Evolutionary conservation across 2,113 vertebrate genomes (phyloP), one percentile per base, ranked within the genome.

Genomic region (Crocuta crocuta): DNA sequence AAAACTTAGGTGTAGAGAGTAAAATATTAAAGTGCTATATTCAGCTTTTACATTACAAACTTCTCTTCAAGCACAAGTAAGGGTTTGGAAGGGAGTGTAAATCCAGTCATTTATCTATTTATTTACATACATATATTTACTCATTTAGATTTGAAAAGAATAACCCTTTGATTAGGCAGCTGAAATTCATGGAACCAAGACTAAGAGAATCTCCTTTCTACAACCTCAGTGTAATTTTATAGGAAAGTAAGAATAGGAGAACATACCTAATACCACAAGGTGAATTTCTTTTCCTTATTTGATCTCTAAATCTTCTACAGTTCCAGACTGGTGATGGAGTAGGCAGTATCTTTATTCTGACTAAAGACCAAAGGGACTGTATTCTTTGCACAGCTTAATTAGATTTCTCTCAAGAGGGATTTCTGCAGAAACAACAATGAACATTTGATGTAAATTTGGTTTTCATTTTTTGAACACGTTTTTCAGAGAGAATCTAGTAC

Each of bases 361-460:
- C 35, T 45, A 61, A 19, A 95, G 35, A 80, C 95, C 53, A 15
- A 5, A 84, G 92, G 97, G 95, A 95, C 78, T 94, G 28, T 2
- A 89, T 39, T 26, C 15, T 68, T 6, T 8, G 5, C 1, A 8
- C 31, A 48, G 33, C 7, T 28, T 97, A 95, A 93, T 97, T 95
- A 86, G n/a, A 26, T 61, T 79, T 55, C 12, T 81, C 91, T 93
- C 97, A 74, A 43, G 97, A 86, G 95, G 16, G 76, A 66, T 81
- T 31, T 74, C 26, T 78, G 88, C 1, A 92, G 61, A 76, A 61
- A 61, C 17, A 92, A 86, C 21, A 45, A 45, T 45, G 13, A 79
- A 58, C 2, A 2, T 89, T 88, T 7, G 35, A 10, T 63, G 28
- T 68, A 43, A 61, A 26, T 50, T 91, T 82, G 16, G 11, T 53